Evolutionary conservation across 2,888 invertebrate genomes (phyloP), one percentile per base, ranked within the genome.

Genomic region (Tenthredo notha): DNA sequence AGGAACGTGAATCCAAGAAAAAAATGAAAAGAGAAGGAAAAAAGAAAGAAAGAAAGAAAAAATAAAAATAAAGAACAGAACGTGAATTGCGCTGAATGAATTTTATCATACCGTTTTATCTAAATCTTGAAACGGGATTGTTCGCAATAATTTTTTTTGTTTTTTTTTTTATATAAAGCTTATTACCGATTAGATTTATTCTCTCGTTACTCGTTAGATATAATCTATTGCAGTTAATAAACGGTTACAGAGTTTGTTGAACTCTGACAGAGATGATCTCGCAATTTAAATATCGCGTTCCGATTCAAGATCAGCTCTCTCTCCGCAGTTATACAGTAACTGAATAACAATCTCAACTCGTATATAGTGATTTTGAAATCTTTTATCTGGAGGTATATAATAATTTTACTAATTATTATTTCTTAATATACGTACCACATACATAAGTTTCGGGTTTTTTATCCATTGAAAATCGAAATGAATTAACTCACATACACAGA

Each of bases 231-330:
- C 7, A 25, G 33, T 65, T 67, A 12, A 25, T 67, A 12, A 25
- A 54, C 54, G 15, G 37, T 37, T 33, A 70, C 33, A 6, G 15
- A 70, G 70, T 70, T 70, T 37, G 33, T 70, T 70, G 70, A 70
- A 70, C 70, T 70, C 70, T n/a, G 37, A 70, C 18, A 70, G n/a
- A 37, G 37, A 70, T 70, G 70, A 70, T 37, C 67, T 12, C 29
- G 37, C 37, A 12, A 18, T 12, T 29, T 29, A 67, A 67, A 67
- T n/a, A 70, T 37, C 37, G n/a, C 33, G 67, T 67, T 67, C 67
- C 29, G 70, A 70, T 70, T 70, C 18, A 70, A 70, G 37, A 70
- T 70, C 70, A 33, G 70, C 70, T 70, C 70, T 70, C 37, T 70
- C 70, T 70, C 37, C 5, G 67, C n/a, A n/a, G 18, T 61, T 25